Conservation (phyloP, 2,113 vertebrate genomes). For the Gambusia holbrooki region DNA sequence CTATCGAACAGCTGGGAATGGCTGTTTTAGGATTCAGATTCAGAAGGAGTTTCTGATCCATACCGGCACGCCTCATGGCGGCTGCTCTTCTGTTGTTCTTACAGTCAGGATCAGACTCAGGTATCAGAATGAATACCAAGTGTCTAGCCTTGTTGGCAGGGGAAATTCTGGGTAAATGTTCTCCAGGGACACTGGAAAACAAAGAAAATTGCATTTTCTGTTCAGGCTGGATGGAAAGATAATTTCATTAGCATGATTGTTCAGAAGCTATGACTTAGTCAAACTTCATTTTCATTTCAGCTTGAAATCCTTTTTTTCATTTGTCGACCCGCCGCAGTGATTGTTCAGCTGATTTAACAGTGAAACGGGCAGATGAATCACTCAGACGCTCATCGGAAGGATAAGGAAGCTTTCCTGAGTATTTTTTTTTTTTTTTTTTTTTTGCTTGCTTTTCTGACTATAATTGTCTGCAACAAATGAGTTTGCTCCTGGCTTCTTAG, state of each 20-base stretch:
- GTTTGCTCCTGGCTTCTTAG: slow-evolving; percentile 10
- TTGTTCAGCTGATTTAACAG: not conserved
- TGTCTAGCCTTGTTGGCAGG: not conserved
- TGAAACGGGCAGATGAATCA: slow-evolving; percentile 17
- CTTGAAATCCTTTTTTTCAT: slow-evolving; percentile 8
- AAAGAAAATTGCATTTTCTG: slow-evolving; percentile 1
- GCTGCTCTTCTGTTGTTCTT: not conserved
- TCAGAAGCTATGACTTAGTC: slow-evolving; percentile 1
- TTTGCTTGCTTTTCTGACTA: not conserved
- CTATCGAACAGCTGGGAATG: slow-evolving; percentile 67
- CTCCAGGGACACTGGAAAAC: not conserved
- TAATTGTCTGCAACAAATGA: slow-evolving; percentile 16
- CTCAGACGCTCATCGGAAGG: not conserved
- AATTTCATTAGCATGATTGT: slow-evolving; percentile 15
- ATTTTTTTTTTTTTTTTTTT: not conserved
- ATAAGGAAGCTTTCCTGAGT: slow-evolving; percentile 4
- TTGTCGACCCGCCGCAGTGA: slow-evolving; percentile 10
- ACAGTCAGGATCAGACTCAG: slow-evolving; percentile 1
- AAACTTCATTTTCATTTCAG: slow-evolving; percentile 30
- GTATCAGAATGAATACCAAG: not conserved
- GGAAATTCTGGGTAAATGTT: slow-evolving; percentile 27
- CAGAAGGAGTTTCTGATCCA: not conserved
- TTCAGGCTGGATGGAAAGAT: not conserved
- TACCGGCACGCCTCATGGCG: not conserved
- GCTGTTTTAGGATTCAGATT: slow-evolving; percentile 9